Evolutionary conservation across 2,888 invertebrate genomes (phyloP).

Genomic region (Suillia variegata): DNA sequence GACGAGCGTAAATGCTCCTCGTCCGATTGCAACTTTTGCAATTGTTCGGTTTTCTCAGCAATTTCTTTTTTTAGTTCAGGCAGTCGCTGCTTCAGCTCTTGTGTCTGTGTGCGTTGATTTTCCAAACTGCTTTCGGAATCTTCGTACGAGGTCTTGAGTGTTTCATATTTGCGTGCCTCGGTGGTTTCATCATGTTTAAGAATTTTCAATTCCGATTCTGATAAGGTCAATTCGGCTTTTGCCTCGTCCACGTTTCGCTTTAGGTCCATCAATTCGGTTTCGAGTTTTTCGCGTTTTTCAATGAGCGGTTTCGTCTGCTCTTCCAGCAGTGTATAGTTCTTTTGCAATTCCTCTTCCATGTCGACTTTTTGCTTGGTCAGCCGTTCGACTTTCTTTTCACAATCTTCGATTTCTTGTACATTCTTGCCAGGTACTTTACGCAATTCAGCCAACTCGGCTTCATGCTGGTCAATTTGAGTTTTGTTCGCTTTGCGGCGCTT

Average conservation of each 20-base stretch:
- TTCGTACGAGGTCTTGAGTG: constrained; percentile 48
- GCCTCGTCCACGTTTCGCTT: constrained; percentile 74
- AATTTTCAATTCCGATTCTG: constrained; percentile 81
- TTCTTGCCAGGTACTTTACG: constrained; percentile 75
- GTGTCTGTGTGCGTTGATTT: constrained; percentile 70
- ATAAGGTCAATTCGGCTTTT: constrained; percentile 65
- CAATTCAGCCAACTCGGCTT: constrained; percentile 71
- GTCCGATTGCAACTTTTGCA: constrained; percentile 48
- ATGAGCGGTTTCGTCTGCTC: constrained; percentile 65
- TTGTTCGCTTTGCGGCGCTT: constrained; percentile 78
- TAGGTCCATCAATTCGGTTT: constrained; percentile 70
- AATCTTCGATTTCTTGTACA: constrained; percentile 71
- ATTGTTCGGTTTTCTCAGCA: constrained; percentile 55
- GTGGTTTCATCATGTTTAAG: constrained; percentile 63
- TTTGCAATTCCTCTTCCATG: constrained; percentile 68
- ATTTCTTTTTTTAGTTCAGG: constrained; percentile 63
- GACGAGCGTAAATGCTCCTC: constrained; percentile 60
- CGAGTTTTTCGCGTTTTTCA: constrained; percentile 65
- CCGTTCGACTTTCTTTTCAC: constrained; percentile 65
- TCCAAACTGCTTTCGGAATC: constrained; percentile 67
- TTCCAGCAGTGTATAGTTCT: constrained; percentile 64
- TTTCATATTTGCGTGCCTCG: constrained; percentile 56
- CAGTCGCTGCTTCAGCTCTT: constrained; percentile 65
- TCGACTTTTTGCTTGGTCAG: constrained; percentile 65
- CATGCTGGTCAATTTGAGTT: constrained; percentile 70